Conservation (phyloP, 2,888 invertebrate species). For the Drosophila formosana region DNA sequence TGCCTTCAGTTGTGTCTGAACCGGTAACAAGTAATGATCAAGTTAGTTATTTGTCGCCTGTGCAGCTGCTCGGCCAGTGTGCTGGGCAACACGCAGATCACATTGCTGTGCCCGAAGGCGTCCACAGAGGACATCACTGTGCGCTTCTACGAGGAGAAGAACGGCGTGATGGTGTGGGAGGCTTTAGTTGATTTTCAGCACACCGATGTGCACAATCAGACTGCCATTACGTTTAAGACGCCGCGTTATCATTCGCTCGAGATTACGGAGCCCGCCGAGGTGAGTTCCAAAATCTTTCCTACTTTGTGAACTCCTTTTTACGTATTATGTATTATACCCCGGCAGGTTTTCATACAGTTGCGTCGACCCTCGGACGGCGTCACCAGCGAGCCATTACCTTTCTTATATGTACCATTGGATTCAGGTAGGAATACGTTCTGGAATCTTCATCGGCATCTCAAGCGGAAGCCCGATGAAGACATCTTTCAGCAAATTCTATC, state of each 20-base stretch:
- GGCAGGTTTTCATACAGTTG: conserved; percentile 91
- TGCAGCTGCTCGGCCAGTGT: conserved; percentile 94
- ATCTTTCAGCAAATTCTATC: conserved; percentile 86
- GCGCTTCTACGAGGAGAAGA: conserved; percentile 93
- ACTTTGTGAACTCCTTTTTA: too few relatives aligned
- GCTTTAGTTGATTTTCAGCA: conserved; percentile 93
- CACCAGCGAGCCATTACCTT: conserved; percentile 92
- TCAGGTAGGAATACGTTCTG: conserved; percentile 93
- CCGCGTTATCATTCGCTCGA: conserved; percentile 91
- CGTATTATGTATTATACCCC: too few relatives aligned
- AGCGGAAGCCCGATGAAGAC: conserved; percentile 87
- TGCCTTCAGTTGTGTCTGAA: conserved; percentile 94
- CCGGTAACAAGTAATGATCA: conserved; percentile 98
- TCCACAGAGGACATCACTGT: conserved; percentile 96
- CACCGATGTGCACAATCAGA: conserved; percentile 93
- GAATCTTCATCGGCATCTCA: conserved; percentile 87
- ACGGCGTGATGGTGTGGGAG: conserved; percentile 91
- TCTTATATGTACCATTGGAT: conserved; percentile 93
- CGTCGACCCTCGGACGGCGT: conserved; percentile 93
- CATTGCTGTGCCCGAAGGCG: conserved; percentile 97
- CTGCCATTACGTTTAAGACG: conserved; percentile 93
- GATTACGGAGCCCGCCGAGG: conserved; percentile 90
- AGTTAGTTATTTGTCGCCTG: conserved; percentile 94
- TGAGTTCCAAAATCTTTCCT: too few relatives aligned
- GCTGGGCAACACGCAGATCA: conserved; percentile 94